Percentiles rank a stretch among this genome's conserved stretches.
These are phyloP conservation scores for Notothenia coriiceps DNA, from an alignment of 2,113 vertebrate species.

Conservation along the genomic window DNA sequence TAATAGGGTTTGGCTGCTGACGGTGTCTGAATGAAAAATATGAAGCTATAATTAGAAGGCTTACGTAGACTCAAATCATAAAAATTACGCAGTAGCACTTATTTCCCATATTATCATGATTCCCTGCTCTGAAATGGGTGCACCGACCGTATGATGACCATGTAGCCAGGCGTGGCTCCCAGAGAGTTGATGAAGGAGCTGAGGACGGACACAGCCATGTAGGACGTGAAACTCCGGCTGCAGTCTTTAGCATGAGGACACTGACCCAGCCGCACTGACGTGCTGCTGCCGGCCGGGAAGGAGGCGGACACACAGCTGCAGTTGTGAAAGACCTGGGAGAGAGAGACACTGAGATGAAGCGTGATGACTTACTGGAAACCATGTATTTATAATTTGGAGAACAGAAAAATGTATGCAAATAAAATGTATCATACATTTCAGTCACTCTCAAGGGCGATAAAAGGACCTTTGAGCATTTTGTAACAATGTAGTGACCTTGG, in stretches of 20 bases:
- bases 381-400: too few relatives aligned
- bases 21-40: too few relatives aligned
- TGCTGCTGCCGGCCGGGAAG: slow-evolving; percentile 78
- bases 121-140: too few relatives aligned
- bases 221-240: slow-evolving; percentile 85
- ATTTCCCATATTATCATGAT: background rate
- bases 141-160: slow-evolving; percentile 88
- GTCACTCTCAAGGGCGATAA: too few relatives aligned
- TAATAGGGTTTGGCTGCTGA: too few relatives aligned
- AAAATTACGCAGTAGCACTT: background rate
- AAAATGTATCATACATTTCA: too few relatives aligned
- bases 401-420: too few relatives aligned
- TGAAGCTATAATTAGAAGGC: too few relatives aligned
- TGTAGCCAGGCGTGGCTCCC: slow-evolving; percentile 81
- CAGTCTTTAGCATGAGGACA: slow-evolving; percentile 86
- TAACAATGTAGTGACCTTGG: too few relatives aligned
- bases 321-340: slow-evolving; percentile 89
- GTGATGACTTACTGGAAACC: background rate
- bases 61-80: background rate
- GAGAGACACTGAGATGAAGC: background rate
- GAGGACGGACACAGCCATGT: slow-evolving; percentile 82
- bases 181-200: slow-evolving; percentile 81
- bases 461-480: too few relatives aligned
- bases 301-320: slow-evolving; percentile 88
- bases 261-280: slow-evolving; percentile 86